These are phyloP conservation scores for Mesembrinibis cayennensis DNA, from an alignment of 2,113 vertebrate genomes.

Conservation along the genomic window DNA sequence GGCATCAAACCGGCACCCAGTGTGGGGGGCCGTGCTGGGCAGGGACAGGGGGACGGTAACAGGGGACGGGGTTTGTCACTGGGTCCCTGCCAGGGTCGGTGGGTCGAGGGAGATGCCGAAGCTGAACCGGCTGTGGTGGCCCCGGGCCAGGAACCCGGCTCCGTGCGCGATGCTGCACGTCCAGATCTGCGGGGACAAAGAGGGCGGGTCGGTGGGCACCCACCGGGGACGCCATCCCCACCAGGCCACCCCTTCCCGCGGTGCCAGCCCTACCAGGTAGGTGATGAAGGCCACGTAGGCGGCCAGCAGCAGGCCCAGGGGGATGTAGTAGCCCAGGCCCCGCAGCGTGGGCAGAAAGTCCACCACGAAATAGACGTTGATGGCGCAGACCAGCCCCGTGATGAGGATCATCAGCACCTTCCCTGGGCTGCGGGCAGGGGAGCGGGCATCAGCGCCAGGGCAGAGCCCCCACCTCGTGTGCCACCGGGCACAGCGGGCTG, in stretches of 20 bases:
- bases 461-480: neutral
- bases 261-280: constrained; percentile 14
- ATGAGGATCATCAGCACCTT: constrained; percentile 69
- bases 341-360: constrained; percentile 65
- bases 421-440: constrained; percentile 24
- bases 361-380: constrained; percentile 77
- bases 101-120: constrained; percentile 24
- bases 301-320: constrained; percentile 31
- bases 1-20: neutral
- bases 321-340: constrained; percentile 51
- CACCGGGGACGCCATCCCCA: fast-evolving
- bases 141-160: constrained; percentile 14
- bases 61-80: neutral
- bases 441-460: neutral
- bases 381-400: constrained; percentile 61
- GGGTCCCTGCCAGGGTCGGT: neutral
- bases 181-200: constrained; percentile 67
- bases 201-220: neutral
- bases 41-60: neutral
- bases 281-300: constrained; percentile 38
- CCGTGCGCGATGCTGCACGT: constrained; percentile 71
- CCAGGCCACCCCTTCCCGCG: fast-evolving
- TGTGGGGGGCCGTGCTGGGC: neutral
- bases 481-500: neutral
- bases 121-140: constrained; percentile 60